Conservation (phyloP, 1,140 invertebrate genomes). For the Paraescarpia echinospica region DNA sequence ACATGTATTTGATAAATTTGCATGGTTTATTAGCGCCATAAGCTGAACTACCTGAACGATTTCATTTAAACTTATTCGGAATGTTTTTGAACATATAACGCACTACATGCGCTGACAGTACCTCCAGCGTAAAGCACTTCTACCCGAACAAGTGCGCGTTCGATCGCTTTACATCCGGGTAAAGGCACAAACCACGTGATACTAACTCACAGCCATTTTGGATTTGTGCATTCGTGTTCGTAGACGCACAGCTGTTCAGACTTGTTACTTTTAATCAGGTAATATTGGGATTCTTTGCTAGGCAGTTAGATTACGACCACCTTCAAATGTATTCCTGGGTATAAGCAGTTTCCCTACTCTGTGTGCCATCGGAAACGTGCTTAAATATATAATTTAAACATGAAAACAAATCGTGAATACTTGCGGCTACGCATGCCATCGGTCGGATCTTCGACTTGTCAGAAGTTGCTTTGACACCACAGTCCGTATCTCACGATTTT, state of each 20-base stretch:
- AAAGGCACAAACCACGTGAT: slow-evolving; percentile 34
- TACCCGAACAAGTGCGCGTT: background rate
- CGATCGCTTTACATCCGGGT: slow-evolving; percentile 19
- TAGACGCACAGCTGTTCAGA: background rate
- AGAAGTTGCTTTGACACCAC: background rate
- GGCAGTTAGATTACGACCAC: background rate
- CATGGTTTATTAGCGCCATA: background rate
- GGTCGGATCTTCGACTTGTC: background rate
- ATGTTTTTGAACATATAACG: background rate
- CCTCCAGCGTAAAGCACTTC: background rate
- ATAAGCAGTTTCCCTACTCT: background rate
- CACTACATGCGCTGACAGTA: background rate
- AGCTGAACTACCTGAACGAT: background rate
- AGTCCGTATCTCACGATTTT: background rate
- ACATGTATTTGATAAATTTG: too few species aligned
- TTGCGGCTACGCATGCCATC: too few species aligned
- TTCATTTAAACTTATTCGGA: background rate
- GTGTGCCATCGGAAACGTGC: background rate
- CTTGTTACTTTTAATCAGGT: background rate
- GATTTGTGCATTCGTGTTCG: slow-evolving; percentile 30
- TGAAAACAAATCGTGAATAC: background rate
- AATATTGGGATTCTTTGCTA: background rate
- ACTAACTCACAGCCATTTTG: slow-evolving; percentile 39
- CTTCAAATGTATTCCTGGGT: background rate
- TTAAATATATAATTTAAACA: background rate